Percentiles rank a stretch among this genome's conserved stretches.
Conservation (phyloP, 2,888 invertebrate species). For the Cabera pusaria region DNA sequence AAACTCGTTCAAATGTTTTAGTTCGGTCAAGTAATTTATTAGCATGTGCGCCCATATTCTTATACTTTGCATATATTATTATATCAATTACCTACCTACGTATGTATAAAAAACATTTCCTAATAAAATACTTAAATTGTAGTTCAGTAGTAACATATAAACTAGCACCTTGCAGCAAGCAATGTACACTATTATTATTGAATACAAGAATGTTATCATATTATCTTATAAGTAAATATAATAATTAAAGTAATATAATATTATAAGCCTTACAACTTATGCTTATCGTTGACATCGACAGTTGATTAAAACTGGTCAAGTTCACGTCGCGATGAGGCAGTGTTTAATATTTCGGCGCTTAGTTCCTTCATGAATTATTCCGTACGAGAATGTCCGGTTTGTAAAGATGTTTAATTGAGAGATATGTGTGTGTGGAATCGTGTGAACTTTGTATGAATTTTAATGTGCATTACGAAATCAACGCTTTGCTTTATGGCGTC, state of each 20-base stretch:
- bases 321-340: constrained; percentile 42
- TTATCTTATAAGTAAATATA: constrained; percentile 2
- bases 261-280: constrained; percentile 15
- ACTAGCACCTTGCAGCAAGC: too few relatives aligned
- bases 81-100: too few relatives aligned
- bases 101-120: too few relatives aligned
- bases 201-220: background rate
- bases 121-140: too few relatives aligned
- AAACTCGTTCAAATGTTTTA: too few relatives aligned
- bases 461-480: constrained; percentile 41
- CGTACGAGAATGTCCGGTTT: constrained; percentile 57
- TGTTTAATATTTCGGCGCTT: constrained; percentile 48
- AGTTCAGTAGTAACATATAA: too few relatives aligned
- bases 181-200: too few relatives aligned
- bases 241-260: constrained; percentile 5
- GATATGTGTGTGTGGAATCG: constrained; percentile 62
- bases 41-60: too few relatives aligned
- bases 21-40: too few relatives aligned
- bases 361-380: constrained; percentile 73
- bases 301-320: constrained; percentile 23
- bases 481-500: constrained; percentile 31
- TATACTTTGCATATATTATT: too few relatives aligned
- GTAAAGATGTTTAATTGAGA: constrained; percentile 74
- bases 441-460: constrained; percentile 65
- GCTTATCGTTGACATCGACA: constrained; percentile 25